Evolutionary conservation across 2,113 vertebrate genomes (phyloP), one percentile per base, ranked within the genome.

Genomic region (Ceuthmochares aereus): DNA sequence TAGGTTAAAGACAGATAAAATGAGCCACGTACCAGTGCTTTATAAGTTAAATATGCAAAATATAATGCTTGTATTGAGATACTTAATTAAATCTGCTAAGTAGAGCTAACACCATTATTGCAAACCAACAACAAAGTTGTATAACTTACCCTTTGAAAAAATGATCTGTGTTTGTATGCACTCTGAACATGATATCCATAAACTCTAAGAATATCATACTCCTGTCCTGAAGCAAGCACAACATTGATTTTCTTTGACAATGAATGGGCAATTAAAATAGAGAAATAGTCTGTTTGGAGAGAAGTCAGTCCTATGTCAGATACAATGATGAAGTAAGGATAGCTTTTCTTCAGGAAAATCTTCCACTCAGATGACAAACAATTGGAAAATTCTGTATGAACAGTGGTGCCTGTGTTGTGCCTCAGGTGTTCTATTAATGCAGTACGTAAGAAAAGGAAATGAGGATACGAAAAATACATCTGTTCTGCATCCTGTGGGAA

Each of bases 361-460:
- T 96, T 84, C 96, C 96, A 97, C 54, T 79, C 8, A 40, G 68
- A 45, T 49, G 95, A 95, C 25, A 97, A 80, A 74, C 87, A 97
- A 77, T 51, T 97, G 68, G 95, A 92, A 94, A 97, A 97, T 45
- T 97, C 96, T 36, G 95, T 95, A 55, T 84, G 68, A 94, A 97
- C 59, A 47, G 37, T 25, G n/a, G 80, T 52, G 20, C 76, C 60
- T 21, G 95, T 97, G 59, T 97, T 96, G 40, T 66, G 43, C n/a
- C 84, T 83, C 88, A 97, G 76, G 90, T 97, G 97, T 55, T 93
- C 55, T 79, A 97, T 96, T 74, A 97, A 69, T 2, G 63, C 47
- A 37, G 89, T 96, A 73, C 79, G 76, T 26, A 97, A 78, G 22
- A 67, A 73, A 36, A 96, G 92, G 62, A 90, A 58, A 58, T 37